These are phyloP conservation scores for Psilopsiagon aymara DNA, from an alignment of 2,113 vertebrate species.

Conservation along the genomic window DNA sequence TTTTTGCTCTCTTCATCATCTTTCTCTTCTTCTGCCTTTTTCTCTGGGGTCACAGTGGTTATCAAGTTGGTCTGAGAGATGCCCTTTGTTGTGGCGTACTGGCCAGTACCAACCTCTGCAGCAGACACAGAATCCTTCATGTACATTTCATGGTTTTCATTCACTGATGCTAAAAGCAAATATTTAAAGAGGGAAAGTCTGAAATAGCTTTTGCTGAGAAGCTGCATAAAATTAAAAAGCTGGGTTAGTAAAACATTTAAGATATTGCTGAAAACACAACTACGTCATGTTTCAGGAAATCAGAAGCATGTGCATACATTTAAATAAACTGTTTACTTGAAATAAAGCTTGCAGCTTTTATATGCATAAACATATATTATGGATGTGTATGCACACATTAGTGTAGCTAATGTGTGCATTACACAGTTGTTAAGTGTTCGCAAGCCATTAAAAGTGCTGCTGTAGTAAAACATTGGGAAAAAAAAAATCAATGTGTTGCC, in stretches of 20 bases:
- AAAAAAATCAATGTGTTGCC: background rate
- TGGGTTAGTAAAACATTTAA: conserved; percentile 52
- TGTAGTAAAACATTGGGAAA: conserved; percentile 8
- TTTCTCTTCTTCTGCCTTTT: conserved; percentile 89
- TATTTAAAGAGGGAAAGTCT: conserved; percentile 74
- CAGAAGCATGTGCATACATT: conserved; percentile 32
- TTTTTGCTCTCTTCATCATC: conserved; percentile 80
- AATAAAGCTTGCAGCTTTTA: conserved; percentile 29
- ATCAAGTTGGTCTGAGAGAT: conserved; percentile 90
- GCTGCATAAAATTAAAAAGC: conserved; percentile 55
- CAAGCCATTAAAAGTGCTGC: conserved; percentile 24
- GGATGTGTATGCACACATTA: conserved; percentile 14
- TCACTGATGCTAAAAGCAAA: conserved; percentile 90
- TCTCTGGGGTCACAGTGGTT: conserved; percentile 91
- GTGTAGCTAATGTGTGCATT: conserved; percentile 16
- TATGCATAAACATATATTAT: background rate
- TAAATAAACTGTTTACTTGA: conserved; percentile 28
- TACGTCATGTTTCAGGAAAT: conserved; percentile 15
- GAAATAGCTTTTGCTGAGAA: conserved; percentile 61
- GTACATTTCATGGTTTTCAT: conserved; percentile 92
- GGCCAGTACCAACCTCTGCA: conserved; percentile 92
- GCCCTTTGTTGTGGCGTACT: conserved; percentile 89
- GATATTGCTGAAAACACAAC: conserved; percentile 1
- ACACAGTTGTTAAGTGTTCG: conserved; percentile 18
- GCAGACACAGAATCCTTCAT: conserved; percentile 89